Percentiles rank a stretch among this genome's conserved stretches.
These are phyloP conservation scores for Odocoileus hemionus DNA, from an alignment of 2,113 vertebrate genomes.

Conservation along the genomic window DNA sequence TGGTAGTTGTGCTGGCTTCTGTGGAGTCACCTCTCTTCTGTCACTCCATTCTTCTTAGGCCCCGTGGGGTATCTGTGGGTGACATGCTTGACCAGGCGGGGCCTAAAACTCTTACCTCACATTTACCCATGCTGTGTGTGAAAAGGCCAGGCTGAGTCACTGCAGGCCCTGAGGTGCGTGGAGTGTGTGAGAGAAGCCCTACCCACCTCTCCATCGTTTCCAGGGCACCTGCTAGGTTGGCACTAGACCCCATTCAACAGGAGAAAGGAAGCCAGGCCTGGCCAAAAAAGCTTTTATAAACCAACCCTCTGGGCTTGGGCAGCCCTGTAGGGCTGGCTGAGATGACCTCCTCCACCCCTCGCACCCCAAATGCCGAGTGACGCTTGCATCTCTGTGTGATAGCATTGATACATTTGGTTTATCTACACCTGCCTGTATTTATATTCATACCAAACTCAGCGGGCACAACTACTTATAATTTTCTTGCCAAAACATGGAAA, in stretches of 20 bases:
- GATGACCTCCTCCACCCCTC: neutral
- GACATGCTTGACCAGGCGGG: neutral
- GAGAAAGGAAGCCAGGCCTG: neutral
- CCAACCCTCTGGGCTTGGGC: accelerated
- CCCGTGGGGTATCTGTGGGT: neutral
- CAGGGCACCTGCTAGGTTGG: neutral
- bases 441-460: neutral
- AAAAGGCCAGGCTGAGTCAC: neutral
- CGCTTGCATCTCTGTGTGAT: neutral
- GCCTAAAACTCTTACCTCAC: neutral
- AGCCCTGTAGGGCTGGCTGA: neutral
- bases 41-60: neutral
- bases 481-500: conserved; percentile 12
- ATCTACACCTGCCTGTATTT: accelerated
- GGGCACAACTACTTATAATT: neutral
- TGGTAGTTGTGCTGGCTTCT: neutral
- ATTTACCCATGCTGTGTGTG: neutral
- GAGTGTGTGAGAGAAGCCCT: neutral
- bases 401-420: neutral
- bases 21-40: neutral
- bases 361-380: neutral
- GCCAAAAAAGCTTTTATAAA: neutral
- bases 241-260: neutral
- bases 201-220: neutral
- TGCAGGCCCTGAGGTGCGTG: too few relatives aligned